Conservation (phyloP, 2,113 vertebrate genomes). For the Cyanoderma ruficeps region DNA sequence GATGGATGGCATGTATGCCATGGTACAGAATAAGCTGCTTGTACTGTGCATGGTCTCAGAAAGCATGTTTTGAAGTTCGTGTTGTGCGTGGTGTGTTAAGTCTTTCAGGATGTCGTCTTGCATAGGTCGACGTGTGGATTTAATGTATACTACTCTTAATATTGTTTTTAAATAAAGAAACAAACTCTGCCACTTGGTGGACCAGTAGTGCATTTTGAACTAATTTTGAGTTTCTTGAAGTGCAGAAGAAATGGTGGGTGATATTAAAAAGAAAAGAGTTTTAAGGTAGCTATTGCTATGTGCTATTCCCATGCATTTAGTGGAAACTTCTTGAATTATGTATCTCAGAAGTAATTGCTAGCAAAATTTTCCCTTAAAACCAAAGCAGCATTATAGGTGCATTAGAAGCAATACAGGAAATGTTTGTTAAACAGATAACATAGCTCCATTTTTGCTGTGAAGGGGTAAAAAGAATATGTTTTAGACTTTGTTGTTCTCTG, state of each 20-base stretch:
- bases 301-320: rapidly evolving
- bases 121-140: neutral
- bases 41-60: rapidly evolving
- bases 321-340: neutral
- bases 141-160: neutral
- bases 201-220: neutral
- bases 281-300: neutral
- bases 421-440: neutral
- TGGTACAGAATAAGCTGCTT: neutral
- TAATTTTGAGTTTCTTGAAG: neutral
- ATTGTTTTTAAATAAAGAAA: neutral
- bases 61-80: neutral
- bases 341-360: neutral
- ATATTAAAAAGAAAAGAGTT: neutral
- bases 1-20: neutral
- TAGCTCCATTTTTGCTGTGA: neutral
- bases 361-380: neutral
- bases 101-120: neutral
- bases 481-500: neutral
- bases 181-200: neutral
- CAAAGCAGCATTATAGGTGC: neutral
- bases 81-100: neutral
- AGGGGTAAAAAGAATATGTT: neutral
- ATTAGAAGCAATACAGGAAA: neutral
- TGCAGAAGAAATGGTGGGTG: neutral